Evolutionary conservation across 2,888 invertebrate species (phyloP).

Genomic region (Standfussiana lucernea): DNA sequence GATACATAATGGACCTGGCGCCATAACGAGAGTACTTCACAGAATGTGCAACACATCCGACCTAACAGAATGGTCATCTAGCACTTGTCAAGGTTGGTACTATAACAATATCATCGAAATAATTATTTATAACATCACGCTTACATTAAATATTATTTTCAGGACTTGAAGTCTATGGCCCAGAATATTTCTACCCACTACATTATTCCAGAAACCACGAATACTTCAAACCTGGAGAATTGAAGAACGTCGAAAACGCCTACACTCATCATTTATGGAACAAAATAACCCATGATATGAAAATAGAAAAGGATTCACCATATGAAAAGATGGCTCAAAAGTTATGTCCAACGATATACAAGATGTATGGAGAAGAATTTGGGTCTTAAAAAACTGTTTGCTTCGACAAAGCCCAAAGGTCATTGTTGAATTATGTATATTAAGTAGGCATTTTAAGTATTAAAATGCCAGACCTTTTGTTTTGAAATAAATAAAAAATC

Average conservation of each 20-base stretch:
- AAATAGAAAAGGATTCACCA: slow-evolving; percentile 63
- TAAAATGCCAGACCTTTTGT: too few relatives aligned
- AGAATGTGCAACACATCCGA: slow-evolving; percentile 84
- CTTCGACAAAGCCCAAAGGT: too few relatives aligned
- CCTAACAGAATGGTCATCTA: slow-evolving; percentile 52
- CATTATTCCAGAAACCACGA: slow-evolving; percentile 84
- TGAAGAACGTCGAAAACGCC: slow-evolving; percentile 41
- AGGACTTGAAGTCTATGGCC: too few relatives aligned
- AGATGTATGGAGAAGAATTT: background rate
- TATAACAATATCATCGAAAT: background rate
- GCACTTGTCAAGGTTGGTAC: slow-evolving; percentile 55
- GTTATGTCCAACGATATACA: slow-evolving; percentile 54
- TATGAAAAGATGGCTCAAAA: slow-evolving; percentile 64
- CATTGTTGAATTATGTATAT: background rate
- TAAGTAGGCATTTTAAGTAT: background rate
- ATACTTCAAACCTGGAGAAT: slow-evolving; percentile 52
- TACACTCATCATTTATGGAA: slow-evolving; percentile 77
- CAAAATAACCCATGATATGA: slow-evolving; percentile 63
- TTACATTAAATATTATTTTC: too few relatives aligned
- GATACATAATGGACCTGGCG: slow-evolving; percentile 92
- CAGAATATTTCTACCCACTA: too few relatives aligned
- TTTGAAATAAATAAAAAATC: too few relatives aligned
- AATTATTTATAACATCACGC: background rate
- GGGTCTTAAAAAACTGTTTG: background rate
- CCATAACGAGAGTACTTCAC: slow-evolving; percentile 92